These are phyloP conservation scores for Spatulosminthurus flaviceps DNA, from an alignment of 2,888 invertebrate species.

Conservation along the genomic window DNA sequence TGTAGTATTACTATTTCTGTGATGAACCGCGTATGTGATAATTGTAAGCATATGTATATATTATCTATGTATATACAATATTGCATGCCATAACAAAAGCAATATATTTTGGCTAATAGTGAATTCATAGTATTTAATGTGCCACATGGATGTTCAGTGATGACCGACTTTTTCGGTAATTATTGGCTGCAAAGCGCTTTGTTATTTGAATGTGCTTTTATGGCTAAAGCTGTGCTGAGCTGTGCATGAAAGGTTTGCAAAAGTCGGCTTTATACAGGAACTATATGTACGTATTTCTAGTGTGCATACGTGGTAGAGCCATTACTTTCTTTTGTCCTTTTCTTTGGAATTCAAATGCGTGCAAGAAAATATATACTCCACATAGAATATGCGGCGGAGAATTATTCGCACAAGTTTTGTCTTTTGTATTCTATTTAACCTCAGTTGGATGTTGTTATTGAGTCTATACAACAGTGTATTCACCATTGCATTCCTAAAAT, in stretches of 20 bases:
- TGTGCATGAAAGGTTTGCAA: no score
- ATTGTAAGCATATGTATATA: no score
- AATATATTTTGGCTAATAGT: no score
- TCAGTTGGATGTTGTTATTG: neutral
- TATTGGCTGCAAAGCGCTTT: neutral
- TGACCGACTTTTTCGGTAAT: slow-evolving; percentile 18
- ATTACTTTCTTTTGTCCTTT: slow-evolving; percentile 3
- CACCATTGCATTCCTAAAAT: no score
- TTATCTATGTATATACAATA: no score
- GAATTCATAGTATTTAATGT: neutral
- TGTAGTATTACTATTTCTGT: no score
- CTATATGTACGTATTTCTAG: no score
- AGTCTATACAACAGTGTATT: neutral
- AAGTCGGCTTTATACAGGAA: no score
- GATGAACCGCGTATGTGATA: no score
- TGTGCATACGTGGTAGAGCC: neutral
- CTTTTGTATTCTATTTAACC: neutral
- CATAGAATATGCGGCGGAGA: neutral
- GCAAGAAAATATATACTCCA: neutral
- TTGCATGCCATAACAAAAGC: no score
- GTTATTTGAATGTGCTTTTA: neutral
- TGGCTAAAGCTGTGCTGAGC: neutral
- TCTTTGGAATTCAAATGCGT: neutral
- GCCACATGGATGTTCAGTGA: slow-evolving; percentile 8
- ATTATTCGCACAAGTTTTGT: slow-evolving; percentile 10